Base-by-base conservation (phyloP, 2,888 invertebrate species). In the Dynastes hyllus region DNA sequence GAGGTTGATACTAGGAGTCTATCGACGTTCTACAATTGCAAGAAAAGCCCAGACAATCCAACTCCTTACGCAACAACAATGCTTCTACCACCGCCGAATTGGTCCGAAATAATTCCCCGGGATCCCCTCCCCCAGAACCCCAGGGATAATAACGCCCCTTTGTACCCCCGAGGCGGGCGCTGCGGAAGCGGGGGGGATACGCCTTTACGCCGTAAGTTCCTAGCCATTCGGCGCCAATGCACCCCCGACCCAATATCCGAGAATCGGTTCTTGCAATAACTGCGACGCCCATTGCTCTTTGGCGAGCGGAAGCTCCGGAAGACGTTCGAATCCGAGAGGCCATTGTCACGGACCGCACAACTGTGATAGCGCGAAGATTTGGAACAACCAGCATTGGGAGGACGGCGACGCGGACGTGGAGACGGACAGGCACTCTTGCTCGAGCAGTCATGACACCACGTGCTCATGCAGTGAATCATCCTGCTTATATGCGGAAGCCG, bases 51-150 rank as follows among this genome's bases (percentile, higher is more conserved):
- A 9, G 92, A 92, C 83, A 92, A 92, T 87, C 93, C 93, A 0
- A 93, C 93, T 2, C 95, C 94, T 0, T 95, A 94, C 87, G 95
- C 95, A 16, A 95, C 94, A 0, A 94, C 95, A 11, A 94, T 94
- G 89, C 90, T 94, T 55, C 91, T 94, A 4, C 89, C 89, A 2
- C 88, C 89, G 78, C 91, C 91, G 40, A 91, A 91, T 86, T 92
- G 91, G 91, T 90, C 90, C 61, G 92, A 92, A 86, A 91, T 92
- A 78, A 89, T 92, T 82, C 92, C 92, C 92, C 92, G 73, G 37
- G 91, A 92, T 84, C 92, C 86, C 92, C 92, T 40, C 92, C 92
- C 27, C 92, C 92, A 73, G 89, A 91, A 78, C 91, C 82, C 89
- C 89, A 0, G 88, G n/a, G 88, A 88, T 71, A 86, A 86, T 71